Percentiles rank a stretch among this genome's conserved stretches.
phyloP scores from a whole-genome alignment of 2,888 invertebrate species.

The Merodon equestris region DNA sequence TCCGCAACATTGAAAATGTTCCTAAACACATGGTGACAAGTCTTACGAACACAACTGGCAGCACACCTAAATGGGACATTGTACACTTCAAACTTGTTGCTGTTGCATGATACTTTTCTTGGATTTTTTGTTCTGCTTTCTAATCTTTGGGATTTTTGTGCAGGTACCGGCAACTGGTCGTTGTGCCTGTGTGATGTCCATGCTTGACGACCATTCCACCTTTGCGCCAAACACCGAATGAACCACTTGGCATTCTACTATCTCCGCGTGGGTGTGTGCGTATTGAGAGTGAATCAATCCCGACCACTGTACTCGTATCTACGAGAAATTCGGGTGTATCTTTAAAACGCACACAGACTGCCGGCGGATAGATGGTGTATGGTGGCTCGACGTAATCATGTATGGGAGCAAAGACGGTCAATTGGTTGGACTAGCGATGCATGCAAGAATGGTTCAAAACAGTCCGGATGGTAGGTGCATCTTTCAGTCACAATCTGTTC shows the following conservation, averaged over 20 bases:
- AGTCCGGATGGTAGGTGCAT: slow-evolving; percentile 53
- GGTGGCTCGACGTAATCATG: slow-evolving; percentile 31
- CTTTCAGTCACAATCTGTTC: slow-evolving; percentile 58
- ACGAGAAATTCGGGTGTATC: slow-evolving; percentile 20
- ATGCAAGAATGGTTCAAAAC: slow-evolving; percentile 44
- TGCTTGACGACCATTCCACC: no score
- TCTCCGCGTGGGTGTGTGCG: slow-evolving; percentile 38
- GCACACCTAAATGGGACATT: slow-evolving; percentile 30
- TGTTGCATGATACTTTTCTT: slow-evolving; percentile 7
- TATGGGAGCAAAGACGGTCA: slow-evolving; percentile 35
- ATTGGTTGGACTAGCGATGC: slow-evolving; percentile 28
- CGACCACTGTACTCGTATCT: slow-evolving; percentile 11
- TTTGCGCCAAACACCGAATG: no score
- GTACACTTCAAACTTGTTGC: slow-evolving; percentile 57
- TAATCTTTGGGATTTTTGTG: not conserved
- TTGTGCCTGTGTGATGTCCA: no score
- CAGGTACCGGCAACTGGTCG: not conserved
- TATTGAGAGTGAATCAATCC: slow-evolving; percentile 18
- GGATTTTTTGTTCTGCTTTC: not conserved
- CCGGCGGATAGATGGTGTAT: slow-evolving; percentile 14
- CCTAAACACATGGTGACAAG: slow-evolving; percentile 29
- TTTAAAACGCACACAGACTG: slow-evolving; percentile 1
- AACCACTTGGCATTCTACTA: no score
- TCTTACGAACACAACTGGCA: slow-evolving; percentile 35
- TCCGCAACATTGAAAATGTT: slow-evolving; percentile 41